These are phyloP conservation scores for Crioceris asparagi DNA, from an alignment of 2,888 invertebrate species.

Conservation along the genomic window DNA sequence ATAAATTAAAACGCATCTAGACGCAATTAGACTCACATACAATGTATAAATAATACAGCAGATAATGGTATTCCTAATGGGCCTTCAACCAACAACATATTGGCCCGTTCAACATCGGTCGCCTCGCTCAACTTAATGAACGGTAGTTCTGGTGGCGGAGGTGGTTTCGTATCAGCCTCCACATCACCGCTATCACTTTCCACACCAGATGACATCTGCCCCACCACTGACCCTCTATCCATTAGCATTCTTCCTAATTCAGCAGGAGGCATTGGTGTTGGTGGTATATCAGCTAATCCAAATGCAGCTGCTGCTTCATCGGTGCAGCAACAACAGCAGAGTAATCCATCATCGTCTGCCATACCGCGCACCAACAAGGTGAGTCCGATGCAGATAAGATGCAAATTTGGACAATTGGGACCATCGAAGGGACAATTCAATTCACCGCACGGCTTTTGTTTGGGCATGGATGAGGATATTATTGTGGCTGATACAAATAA, in stretches of 20 bases:
- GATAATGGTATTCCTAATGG: no score
- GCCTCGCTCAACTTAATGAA: constrained; percentile 43
- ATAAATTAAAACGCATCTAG: no score
- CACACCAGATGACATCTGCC: constrained; percentile 38
- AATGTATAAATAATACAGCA: no score
- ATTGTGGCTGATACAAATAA: constrained; percentile 96
- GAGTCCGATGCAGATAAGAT: constrained; percentile 77
- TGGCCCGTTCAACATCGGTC: constrained; percentile 50
- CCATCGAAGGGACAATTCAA: constrained; percentile 91
- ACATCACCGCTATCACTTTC: constrained; percentile 49
- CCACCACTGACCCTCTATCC: constrained; percentile 45
- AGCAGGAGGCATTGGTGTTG: constrained; percentile 6
- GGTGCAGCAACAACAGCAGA: constrained; percentile 43
- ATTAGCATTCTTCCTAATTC: constrained; percentile 43
- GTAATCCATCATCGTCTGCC: no score
- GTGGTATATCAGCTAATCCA: neutral
- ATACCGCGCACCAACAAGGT: constrained; percentile 55
- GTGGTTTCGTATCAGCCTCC: constrained; percentile 48
- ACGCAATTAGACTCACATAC: no score
- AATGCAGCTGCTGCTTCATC: constrained; percentile 38
- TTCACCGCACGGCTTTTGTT: constrained; percentile 94
- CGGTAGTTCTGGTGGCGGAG: constrained; percentile 45
- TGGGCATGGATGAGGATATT: constrained; percentile 90
- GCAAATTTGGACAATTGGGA: constrained; percentile 90
- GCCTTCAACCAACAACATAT: constrained; percentile 36